A percentile compares a stretch with the other conserved stretches of the same genome.
Conservation (phyloP, 2,888 invertebrate genomes). For the Automeris io region DNA sequence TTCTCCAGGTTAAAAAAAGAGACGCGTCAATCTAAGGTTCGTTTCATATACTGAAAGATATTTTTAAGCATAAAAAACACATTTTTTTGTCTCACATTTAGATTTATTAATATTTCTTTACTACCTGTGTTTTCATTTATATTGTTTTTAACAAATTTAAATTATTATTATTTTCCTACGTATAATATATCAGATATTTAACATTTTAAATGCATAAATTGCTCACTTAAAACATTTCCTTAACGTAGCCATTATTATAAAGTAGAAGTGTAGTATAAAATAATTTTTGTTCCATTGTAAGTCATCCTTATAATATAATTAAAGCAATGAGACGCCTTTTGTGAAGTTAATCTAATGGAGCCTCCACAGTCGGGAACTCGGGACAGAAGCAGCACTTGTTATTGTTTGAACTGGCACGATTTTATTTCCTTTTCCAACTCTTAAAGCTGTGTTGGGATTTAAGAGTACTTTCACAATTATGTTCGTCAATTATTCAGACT, state of each 20-base stretch:
- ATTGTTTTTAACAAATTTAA: background rate
- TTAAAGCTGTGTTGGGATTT: slow-evolving; percentile 15
- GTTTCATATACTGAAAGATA: too few relatives aligned
- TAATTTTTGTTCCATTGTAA: slow-evolving; percentile 15
- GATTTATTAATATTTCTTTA: too few relatives aligned
- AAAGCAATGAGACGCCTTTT: slow-evolving; percentile 38
- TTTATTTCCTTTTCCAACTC: slow-evolving; percentile 26
- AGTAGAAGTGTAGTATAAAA: slow-evolving; percentile 3
- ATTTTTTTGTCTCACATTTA: slow-evolving; percentile 9
- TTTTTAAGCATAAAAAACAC: too few relatives aligned
- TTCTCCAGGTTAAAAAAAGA: too few relatives aligned
- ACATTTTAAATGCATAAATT: too few relatives aligned
- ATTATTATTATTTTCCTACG: background rate
- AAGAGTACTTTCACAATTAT: slow-evolving; percentile 12
- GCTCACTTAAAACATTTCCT: too few relatives aligned
- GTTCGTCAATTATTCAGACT: too few relatives aligned
- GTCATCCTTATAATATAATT: slow-evolving; percentile 27
- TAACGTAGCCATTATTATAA: too few relatives aligned
- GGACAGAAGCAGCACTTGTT: slow-evolving; percentile 24
- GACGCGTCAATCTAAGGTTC: too few relatives aligned
- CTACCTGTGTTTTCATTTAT: background rate
- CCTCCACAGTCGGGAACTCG: slow-evolving; percentile 25
- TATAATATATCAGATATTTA: too few relatives aligned
- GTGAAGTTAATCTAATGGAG: slow-evolving; percentile 54
- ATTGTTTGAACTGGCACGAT: slow-evolving; percentile 28